These are phyloP conservation scores for Macaca mulatta DNA, from an alignment of 2,113 vertebrate species.

Conservation along the genomic window DNA sequence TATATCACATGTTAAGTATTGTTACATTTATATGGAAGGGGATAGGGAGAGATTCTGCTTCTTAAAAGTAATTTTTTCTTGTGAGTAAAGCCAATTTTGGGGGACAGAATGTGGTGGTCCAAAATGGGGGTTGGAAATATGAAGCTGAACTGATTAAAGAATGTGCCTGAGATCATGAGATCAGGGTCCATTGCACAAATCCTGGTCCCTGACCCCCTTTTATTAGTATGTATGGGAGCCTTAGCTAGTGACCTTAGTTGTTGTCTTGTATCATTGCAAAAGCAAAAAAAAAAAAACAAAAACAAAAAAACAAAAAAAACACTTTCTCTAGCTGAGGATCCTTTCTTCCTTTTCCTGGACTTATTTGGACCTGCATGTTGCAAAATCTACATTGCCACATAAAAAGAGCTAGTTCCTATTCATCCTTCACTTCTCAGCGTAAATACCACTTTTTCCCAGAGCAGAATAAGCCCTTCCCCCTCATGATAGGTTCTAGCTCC, in stretches of 20 bases:
- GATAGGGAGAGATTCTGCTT: neutral
- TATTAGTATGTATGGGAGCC: neutral
- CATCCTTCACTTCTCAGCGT: neutral
- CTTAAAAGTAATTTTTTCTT: neutral
- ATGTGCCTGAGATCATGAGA: neutral
- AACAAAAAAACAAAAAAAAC: neutral
- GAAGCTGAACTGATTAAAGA: neutral
- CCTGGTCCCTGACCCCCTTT: neutral
- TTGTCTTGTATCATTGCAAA: neutral
- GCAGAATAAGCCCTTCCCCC: neutral
- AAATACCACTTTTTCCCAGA: neutral
- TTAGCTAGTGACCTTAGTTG: neutral
- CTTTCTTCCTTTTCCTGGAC: neutral
- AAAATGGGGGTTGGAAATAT: neutral
- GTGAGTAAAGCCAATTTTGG: neutral
- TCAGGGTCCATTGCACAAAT: neutral
- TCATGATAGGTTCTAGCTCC: neutral
- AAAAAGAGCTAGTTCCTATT: neutral
- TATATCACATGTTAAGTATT: neutral
- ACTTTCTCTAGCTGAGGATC: neutral
- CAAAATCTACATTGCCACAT: neutral
- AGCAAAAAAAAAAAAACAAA: neutral
- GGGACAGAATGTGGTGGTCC: neutral
- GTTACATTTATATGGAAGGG: neutral
- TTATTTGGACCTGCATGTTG: neutral